Conservation (phyloP, 2,797 vertebrate genomes). For the Carcharodon carcharias region DNA sequence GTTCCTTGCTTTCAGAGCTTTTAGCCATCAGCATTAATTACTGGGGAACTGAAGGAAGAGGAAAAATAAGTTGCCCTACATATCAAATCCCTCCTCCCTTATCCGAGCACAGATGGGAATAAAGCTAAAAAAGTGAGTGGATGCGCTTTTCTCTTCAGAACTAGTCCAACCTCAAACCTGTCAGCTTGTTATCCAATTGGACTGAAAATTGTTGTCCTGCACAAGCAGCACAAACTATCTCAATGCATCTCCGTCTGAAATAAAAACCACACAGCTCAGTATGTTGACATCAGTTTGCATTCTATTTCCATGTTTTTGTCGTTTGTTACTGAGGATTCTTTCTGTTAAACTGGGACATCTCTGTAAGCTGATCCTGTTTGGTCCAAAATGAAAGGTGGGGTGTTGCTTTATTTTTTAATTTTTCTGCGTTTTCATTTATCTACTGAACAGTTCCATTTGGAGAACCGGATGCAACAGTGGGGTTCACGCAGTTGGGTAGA, state of each 20-base stretch:
- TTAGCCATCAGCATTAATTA: background rate
- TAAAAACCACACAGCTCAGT: background rate
- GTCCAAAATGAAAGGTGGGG: background rate
- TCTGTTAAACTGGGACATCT: background rate
- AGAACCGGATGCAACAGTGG: background rate
- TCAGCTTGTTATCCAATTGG: background rate
- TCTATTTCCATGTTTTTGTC: background rate
- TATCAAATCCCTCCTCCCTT: background rate
- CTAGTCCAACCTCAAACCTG: background rate
- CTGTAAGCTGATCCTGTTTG: background rate
- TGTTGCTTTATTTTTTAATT: background rate
- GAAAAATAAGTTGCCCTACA: slow-evolving; percentile 13
- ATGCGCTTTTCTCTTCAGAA: background rate
- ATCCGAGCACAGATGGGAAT: background rate
- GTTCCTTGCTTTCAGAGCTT: background rate
- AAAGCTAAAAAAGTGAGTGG: background rate
- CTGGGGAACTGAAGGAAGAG: background rate
- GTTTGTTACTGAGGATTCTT: background rate
- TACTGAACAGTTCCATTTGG: background rate
- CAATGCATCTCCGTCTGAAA: background rate
- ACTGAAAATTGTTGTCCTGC: background rate
- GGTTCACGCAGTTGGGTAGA: background rate
- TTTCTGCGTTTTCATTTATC: background rate
- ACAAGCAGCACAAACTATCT: background rate
- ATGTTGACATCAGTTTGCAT: background rate